Evolutionary conservation across 2,113 vertebrate genomes (phyloP), one percentile per base, ranked within the genome.

Genomic region (Neopipo cinnamomea): DNA sequence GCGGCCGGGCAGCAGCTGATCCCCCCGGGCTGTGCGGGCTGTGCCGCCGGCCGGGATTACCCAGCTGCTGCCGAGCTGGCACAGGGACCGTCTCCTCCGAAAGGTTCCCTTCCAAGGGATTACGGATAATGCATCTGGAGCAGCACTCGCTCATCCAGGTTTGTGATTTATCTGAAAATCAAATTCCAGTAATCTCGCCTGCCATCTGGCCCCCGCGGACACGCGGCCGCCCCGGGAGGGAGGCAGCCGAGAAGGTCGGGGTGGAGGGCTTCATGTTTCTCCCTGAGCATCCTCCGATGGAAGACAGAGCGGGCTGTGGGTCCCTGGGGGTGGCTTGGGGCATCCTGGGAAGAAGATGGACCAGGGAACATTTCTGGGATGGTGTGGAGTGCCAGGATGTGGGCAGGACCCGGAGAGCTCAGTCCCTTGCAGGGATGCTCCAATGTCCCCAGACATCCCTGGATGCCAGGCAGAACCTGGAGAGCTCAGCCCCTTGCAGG

Each of bases 131-230:
- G 95, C 95, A 95, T 88, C 94, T 95, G 96, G 95, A 96, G 93
- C 90, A 52, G 93, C 95, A 20, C 74, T 88, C 91, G 49, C 86
- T 96, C 94, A 88, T 79, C 97, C 93, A 91, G 95, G 94, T 95
- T 76, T 50, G 96, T 28, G 96, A 95, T 96, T 95, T 95, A 97
- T 85, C 97, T 96, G 96, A 95, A 97, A 96, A 97, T 95, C 96
- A 96, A 97, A 96, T 96, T 95, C 95, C 93, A 72, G 94, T 97
- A 97, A 97, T 97, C 97, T 95, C 14, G 61, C 91, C 90, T 91
- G 97, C 97, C 97, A 97, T 97, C 96, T 97, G 97, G 93, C 88
- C 89, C 93, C 98, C 58, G 95, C 95, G 71, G 88, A 73, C 35
- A 28, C 44, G 11, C 17, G 24, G 55, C 39, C 15, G 33, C 27